Conservation (phyloP, 2,797 vertebrate genomes). For the Sarcophilus harrisii region DNA sequence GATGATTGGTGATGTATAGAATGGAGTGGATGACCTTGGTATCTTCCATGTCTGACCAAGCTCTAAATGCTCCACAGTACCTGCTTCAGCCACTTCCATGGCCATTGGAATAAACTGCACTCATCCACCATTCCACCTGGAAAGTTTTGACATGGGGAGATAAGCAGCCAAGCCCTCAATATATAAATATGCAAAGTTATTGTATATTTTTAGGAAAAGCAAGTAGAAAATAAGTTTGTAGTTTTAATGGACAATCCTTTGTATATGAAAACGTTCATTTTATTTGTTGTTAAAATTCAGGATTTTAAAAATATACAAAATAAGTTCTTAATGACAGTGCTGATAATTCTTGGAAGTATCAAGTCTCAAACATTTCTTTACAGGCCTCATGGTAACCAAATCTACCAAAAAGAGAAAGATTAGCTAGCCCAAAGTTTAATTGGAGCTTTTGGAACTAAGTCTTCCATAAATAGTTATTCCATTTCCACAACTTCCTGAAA, state of each 20-base stretch:
- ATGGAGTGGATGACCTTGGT: neutral
- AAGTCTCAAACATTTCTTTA: neutral
- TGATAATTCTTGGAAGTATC: neutral
- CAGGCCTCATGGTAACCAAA: neutral
- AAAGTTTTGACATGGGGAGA: too few species aligned
- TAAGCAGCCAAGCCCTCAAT: neutral
- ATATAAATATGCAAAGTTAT: neutral
- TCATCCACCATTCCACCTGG: neutral
- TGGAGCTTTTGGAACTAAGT: neutral
- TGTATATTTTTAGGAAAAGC: neutral
- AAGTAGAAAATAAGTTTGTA: neutral
- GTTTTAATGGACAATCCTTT: neutral
- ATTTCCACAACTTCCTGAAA: neutral
- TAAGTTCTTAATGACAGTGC: neutral
- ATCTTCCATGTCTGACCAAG: neutral
- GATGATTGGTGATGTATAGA: neutral
- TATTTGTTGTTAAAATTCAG: neutral
- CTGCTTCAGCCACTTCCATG: neutral
- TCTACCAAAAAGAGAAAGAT: neutral
- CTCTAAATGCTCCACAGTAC: neutral
- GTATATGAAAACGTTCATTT: neutral
- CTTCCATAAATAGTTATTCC: neutral
- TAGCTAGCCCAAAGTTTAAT: neutral
- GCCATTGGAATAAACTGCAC: neutral
- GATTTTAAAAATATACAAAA: neutral